Percentiles rank a stretch among this genome's conserved stretches.
These are phyloP conservation scores for Lamprotornis superbus DNA, from an alignment of 2,113 vertebrate genomes.

Conservation along the genomic window DNA sequence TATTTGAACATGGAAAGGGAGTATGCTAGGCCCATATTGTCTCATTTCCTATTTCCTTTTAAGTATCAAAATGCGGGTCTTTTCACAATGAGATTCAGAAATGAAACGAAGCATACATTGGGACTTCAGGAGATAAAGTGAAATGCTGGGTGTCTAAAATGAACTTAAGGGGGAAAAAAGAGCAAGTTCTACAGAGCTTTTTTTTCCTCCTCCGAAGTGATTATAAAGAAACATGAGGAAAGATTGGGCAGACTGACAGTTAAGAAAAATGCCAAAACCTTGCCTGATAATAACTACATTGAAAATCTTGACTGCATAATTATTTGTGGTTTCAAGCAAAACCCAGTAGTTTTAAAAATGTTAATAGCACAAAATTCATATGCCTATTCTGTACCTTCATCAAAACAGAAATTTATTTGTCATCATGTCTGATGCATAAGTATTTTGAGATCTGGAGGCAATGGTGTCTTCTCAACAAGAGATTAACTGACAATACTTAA, in stretches of 20 bases:
- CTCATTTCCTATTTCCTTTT: constrained; percentile 48
- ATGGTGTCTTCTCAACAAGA: fast-evolving
- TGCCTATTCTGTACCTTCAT: neutral
- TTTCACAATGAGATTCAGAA: constrained; percentile 1
- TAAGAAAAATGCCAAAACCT: neutral
- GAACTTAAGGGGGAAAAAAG: neutral
- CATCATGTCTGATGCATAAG: neutral
- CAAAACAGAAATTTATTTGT: neutral
- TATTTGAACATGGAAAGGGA: constrained; percentile 52
- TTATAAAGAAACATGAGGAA: neutral
- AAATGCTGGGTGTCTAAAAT: neutral
- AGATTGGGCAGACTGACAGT: neutral
- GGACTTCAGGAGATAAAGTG: neutral
- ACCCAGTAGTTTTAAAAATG: neutral
- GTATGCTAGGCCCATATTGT: constrained; percentile 7
- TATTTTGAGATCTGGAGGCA: neutral
- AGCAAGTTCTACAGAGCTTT: neutral
- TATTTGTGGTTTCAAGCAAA: neutral
- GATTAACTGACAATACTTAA: neutral
- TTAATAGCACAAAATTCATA: neutral
- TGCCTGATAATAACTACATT: neutral
- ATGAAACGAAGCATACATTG: neutral
- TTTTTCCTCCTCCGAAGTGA: neutral
- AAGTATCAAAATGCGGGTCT: constrained; percentile 4
- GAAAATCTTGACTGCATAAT: neutral